A percentile compares a stretch with the other conserved stretches of the same genome.
These are phyloP conservation scores for Chrysolina haemoptera DNA, from an alignment of 2,888 invertebrate genomes.

Conservation along the genomic window DNA sequence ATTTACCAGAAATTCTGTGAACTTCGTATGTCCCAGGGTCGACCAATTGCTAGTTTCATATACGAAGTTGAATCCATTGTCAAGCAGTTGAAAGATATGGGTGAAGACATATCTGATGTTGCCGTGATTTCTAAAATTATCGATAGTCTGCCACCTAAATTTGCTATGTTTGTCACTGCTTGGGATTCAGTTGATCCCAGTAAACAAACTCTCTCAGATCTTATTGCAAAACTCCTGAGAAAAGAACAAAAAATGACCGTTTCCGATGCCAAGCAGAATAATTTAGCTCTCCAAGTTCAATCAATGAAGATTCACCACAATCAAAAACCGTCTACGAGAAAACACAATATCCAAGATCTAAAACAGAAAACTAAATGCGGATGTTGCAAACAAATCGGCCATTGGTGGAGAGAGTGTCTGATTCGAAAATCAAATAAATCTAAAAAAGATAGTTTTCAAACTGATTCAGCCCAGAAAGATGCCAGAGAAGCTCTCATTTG, in stretches of 20 bases:
- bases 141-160: no score
- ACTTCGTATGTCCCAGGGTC: no score
- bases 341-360: background rate
- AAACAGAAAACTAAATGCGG: background rate
- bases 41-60: no score
- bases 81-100: no score
- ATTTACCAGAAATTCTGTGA: no score
- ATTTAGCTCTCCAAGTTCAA: background rate
- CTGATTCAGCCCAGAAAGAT: background rate
- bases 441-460: background rate
- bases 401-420: background rate
- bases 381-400: background rate
- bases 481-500: constrained; percentile 6
- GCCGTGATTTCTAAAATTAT: no score
- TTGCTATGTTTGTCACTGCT: constrained; percentile 35
- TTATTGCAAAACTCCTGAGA: background rate
- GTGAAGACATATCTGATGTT: no score
- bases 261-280: background rate
- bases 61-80: no score
- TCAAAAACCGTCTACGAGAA: background rate
- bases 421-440: background rate
- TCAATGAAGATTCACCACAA: background rate
- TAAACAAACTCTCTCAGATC: background rate
- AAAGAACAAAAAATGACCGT: background rate
- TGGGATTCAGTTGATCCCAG: background rate